Percentiles rank a stretch among this genome's conserved stretches.
These are phyloP conservation scores for Cassiopea andromeda DNA, from an alignment of 30 jellyfish, hydroid and myxozoan species.

Conservation along the genomic window DNA sequence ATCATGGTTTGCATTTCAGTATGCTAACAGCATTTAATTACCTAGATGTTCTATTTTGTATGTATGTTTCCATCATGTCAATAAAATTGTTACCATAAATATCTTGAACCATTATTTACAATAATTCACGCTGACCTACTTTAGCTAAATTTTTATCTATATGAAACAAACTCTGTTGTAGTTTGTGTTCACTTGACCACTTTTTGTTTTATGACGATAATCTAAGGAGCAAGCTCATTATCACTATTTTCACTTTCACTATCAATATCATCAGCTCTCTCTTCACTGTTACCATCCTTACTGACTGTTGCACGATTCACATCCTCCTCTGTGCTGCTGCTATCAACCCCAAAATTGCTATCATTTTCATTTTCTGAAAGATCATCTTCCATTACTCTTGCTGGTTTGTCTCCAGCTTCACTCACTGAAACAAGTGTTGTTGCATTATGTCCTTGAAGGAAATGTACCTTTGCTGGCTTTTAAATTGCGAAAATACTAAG, in stretches of 20 bases:
- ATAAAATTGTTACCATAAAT: constrained; percentile 16
- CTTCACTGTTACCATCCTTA: too few relatives aligned
- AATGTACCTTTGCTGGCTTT: too few relatives aligned
- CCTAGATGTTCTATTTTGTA: constrained; percentile 18
- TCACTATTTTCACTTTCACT: too few relatives aligned
- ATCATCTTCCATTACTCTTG: too few relatives aligned
- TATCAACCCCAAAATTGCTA: too few relatives aligned
- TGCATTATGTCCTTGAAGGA: background rate
- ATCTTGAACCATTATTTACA: constrained; percentile 19
- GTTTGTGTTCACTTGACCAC: background rate
- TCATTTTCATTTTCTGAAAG: too few relatives aligned
- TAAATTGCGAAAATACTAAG: constrained; percentile 1
- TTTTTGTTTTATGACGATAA: background rate
- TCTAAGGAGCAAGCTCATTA: too few relatives aligned
- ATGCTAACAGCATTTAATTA: constrained; percentile 10
- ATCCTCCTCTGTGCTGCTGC: too few relatives aligned
- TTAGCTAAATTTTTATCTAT: background rate
- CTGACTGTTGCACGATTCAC: too few relatives aligned
- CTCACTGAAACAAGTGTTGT: background rate
- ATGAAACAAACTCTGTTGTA: background rate
- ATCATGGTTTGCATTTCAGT: background rate
- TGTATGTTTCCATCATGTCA: constrained; percentile 4
- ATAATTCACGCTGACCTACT: background rate
- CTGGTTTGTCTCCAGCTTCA: too few relatives aligned
- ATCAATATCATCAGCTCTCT: too few relatives aligned